These are phyloP conservation scores for Alosa alosa DNA, from an alignment of 2,113 vertebrate species.

Conservation along the genomic window DNA sequence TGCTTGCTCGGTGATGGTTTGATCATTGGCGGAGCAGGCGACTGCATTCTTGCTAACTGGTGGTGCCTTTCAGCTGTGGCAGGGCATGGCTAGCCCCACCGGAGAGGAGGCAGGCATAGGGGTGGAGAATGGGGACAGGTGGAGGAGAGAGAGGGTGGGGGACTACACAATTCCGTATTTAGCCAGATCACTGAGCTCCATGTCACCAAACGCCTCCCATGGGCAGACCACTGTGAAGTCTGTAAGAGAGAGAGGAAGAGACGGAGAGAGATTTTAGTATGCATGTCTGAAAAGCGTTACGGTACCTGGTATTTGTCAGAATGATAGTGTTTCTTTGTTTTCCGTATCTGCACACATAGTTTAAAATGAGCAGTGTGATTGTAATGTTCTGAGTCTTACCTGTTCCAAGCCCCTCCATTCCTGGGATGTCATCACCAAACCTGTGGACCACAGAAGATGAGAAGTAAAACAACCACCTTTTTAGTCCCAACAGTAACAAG, in stretches of 20 bases:
- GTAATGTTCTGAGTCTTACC: constrained; percentile 54
- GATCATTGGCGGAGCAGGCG: neutral
- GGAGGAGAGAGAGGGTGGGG: neutral
- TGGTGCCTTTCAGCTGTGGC: neutral
- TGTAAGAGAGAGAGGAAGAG: constrained; percentile 34
- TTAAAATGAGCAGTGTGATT: neutral
- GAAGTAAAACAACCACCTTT: neutral
- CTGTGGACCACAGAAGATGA: constrained; percentile 53
- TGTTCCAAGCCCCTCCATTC: constrained; percentile 93
- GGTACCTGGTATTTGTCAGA: neutral
- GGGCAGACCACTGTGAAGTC: constrained; percentile 94
- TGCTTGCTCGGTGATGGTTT: neutral
- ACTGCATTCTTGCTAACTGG: neutral
- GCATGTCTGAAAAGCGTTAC: neutral
- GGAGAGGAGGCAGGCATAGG: neutral
- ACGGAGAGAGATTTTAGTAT: neutral
- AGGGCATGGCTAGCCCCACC: neutral
- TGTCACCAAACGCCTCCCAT: constrained; percentile 93
- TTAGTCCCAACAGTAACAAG: neutral
- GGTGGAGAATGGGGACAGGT: neutral
- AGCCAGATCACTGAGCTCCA: constrained; percentile 91
- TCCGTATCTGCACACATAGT: neutral
- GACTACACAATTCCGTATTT: constrained; percentile 60
- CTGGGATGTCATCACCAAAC: constrained; percentile 93
- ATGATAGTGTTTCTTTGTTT: neutral